Percentiles rank a stretch among this genome's conserved stretches.
Conservation (phyloP, 2,888 invertebrate species). For the Oligia latruncula region DNA sequence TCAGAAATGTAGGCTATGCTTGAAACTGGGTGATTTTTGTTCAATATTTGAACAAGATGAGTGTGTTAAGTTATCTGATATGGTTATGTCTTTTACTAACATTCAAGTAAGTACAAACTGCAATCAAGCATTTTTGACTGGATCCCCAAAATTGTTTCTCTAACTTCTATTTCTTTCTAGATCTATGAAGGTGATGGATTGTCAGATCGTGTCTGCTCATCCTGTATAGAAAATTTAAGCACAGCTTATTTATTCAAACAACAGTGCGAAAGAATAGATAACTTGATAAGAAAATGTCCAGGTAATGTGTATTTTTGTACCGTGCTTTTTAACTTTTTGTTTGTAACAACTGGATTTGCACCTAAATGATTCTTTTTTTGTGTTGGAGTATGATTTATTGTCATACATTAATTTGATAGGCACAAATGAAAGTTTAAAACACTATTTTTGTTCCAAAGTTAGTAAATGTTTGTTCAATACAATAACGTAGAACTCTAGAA, state of each 20-base stretch:
- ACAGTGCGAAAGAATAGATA: conserved; percentile 85
- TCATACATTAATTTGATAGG: too few relatives aligned
- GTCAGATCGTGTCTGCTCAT: conserved; percentile 85
- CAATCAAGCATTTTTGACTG: not conserved
- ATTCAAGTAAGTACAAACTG: conserved; percentile 77
- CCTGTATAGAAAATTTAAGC: conserved; percentile 87
- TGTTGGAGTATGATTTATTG: not conserved
- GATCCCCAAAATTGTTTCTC: not conserved
- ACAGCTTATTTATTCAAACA: conserved; percentile 87
- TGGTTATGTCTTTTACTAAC: conserved; percentile 87
- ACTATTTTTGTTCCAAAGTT: not conserved
- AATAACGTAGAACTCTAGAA: not conserved
- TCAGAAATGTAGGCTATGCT: conserved; percentile 86
- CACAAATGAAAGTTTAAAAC: not conserved
- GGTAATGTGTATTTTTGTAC: conserved; percentile 69
- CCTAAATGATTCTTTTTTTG: not conserved
- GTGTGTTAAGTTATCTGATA: conserved; percentile 84
- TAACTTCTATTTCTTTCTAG: conserved; percentile 69
- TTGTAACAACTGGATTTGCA: not conserved
- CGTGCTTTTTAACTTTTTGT: not conserved
- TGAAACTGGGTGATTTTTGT: conserved; percentile 87
- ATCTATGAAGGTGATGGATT: conserved; percentile 86
- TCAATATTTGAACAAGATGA: conserved; percentile 88
- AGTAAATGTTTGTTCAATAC: not conserved
- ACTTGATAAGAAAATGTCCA: conserved; percentile 79